Conservation (phyloP, 1,140 invertebrate species). For the Leptinotarsa defecta region DNA sequence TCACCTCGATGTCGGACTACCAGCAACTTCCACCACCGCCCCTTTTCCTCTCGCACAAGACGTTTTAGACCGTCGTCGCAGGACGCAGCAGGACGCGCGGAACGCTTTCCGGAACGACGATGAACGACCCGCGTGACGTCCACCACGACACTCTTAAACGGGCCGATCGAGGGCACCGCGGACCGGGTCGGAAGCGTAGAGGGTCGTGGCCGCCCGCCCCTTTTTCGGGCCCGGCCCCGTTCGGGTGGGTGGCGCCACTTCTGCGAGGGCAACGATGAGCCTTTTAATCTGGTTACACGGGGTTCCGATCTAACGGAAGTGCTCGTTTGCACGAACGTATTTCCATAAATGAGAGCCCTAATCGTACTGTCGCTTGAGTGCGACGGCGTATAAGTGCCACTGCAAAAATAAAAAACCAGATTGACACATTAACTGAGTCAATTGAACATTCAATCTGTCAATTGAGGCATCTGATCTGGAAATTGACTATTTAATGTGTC, state of each 20-base stretch:
- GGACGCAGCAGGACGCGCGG: conserved; percentile 9
- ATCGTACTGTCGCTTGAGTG: no score
- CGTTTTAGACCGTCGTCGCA: background rate
- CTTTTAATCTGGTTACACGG: no score
- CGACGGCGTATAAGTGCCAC: no score
- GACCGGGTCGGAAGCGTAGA: conserved; percentile 29
- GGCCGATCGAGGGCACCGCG: conserved; percentile 18
- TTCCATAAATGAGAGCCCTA: no score
- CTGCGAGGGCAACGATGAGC: background rate
- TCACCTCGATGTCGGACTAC: background rate
- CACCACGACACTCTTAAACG: conserved; percentile 33
- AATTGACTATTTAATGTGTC: no score
- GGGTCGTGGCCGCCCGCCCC: conserved; percentile 41
- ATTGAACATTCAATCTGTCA: no score
- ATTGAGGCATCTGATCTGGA: no score
- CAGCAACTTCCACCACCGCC: background rate
- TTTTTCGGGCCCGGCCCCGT: conserved; percentile 25
- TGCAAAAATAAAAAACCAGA: no score
- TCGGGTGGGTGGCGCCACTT: background rate
- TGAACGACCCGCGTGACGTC: conserved; percentile 29
- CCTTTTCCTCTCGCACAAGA: background rate
- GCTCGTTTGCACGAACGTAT: no score
- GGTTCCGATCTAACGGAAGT: no score
- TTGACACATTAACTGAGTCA: no score
- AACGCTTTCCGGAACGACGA: conserved; percentile 11